These are phyloP conservation scores for Coleophora deauratella DNA, from an alignment of 2,888 invertebrate genomes.

Conservation along the genomic window DNA sequence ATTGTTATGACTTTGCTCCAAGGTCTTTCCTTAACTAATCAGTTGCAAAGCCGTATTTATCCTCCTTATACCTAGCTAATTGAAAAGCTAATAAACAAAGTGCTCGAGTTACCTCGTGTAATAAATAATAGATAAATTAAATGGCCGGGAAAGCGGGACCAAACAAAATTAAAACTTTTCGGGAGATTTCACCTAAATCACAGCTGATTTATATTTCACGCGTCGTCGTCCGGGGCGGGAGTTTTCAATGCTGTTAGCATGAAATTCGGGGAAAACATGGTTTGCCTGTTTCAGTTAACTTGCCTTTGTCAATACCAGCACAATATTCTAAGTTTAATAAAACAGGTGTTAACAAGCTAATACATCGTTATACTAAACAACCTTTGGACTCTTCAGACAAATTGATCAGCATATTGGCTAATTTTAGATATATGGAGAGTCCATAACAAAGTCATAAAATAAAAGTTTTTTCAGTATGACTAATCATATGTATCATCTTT, in stretches of 20 bases:
- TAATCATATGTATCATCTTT: too few species aligned
- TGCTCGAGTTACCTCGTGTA: slow-evolving; percentile 43
- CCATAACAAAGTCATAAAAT: too few species aligned
- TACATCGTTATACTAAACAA: too few species aligned
- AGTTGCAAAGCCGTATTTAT: too few species aligned
- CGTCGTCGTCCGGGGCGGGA: slow-evolving; percentile 30
- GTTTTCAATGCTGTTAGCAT: slow-evolving; percentile 5
- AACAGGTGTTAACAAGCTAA: too few species aligned
- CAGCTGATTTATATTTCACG: slow-evolving; percentile 64
- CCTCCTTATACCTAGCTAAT: slow-evolving; percentile 27
- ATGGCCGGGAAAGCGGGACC: slow-evolving; percentile 39
- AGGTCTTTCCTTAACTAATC: too few species aligned
- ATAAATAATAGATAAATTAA: slow-evolving; percentile 65
- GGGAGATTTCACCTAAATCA: slow-evolving; percentile 59
- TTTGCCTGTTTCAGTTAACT: background rate
- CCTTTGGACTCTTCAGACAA: too few species aligned
- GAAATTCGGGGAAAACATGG: slow-evolving; percentile 4
- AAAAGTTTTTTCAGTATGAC: too few species aligned
- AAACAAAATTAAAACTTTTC: slow-evolving; percentile 65
- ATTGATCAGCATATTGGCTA: too few species aligned
- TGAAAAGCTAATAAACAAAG: slow-evolving; percentile 54
- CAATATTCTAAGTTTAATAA: too few species aligned
- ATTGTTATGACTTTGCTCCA: too few species aligned
- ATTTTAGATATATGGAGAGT: too few species aligned
- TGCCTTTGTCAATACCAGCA: background rate